Percentiles rank a stretch among this genome's conserved stretches.
Conservation (phyloP, 2,797 vertebrate genomes). For the Chaunax sp. region DNA sequence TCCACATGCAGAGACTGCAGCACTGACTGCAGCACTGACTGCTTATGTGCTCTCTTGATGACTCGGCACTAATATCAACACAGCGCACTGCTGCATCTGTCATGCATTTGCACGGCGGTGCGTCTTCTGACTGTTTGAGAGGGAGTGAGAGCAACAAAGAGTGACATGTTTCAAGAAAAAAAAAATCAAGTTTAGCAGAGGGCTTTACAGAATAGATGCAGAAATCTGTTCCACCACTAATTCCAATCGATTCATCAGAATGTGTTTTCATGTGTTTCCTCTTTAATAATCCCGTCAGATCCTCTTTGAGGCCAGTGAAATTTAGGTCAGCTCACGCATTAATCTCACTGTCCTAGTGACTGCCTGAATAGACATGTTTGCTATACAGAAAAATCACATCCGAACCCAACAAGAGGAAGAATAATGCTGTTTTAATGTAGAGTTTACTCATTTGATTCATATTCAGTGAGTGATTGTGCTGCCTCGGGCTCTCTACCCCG, state of each 20-base stretch:
- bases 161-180: no score
- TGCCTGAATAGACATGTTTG: slow-evolving; percentile 19
- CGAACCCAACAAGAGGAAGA: not conserved
- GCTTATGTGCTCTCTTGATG: no score
- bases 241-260: slow-evolving; percentile 51
- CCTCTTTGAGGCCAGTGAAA: slow-evolving; percentile 65
- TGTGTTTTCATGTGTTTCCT: slow-evolving; percentile 46
- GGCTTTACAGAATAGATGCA: not conserved
- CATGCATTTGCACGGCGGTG: slow-evolving; percentile 3
- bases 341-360: slow-evolving; percentile 34
- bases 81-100: not conserved
- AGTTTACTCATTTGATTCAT: not conserved
- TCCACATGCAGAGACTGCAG: slow-evolving; percentile 29
- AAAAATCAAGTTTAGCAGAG: no score
- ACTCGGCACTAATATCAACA: slow-evolving; percentile 57
- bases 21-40: not conserved
- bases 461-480: not conserved
- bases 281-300: slow-evolving; percentile 72
- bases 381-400: slow-evolving; percentile 9
- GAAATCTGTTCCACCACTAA: slow-evolving; percentile 17
- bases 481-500: not conserved
- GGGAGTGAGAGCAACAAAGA: not conserved
- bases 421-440: not conserved
- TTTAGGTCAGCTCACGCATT: slow-evolving; percentile 75
- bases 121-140: no score